These are phyloP conservation scores for Helicoverpa armigera DNA, from an alignment of 1,140 invertebrate genomes.

Conservation along the genomic window DNA sequence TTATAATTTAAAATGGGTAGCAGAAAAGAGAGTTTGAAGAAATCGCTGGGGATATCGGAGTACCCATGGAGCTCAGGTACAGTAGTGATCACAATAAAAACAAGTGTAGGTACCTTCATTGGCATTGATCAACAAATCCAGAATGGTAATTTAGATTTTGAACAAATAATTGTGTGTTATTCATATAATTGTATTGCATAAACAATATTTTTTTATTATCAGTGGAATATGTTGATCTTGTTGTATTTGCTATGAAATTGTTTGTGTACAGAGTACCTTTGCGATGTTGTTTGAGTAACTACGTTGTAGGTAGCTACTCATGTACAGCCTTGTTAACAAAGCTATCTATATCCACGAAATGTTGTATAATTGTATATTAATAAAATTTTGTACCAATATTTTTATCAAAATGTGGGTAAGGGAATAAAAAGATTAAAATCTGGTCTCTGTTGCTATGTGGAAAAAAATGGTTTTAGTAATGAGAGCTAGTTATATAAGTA, in stretches of 20 bases:
- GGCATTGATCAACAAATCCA: too few species aligned
- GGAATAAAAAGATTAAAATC: too few species aligned
- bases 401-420: too few species aligned
- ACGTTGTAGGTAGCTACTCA: neutral
- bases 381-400: too few species aligned
- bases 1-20: conserved; percentile 23
- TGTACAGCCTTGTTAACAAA: neutral
- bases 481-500: too few species aligned
- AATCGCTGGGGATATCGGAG: conserved; percentile 68
- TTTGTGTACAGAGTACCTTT: neutral
- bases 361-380: too few species aligned
- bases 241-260: neutral
- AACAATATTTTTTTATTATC: neutral
- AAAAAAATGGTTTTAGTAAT: too few species aligned
- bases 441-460: too few species aligned
- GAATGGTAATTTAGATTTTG: too few species aligned
- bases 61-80: conserved; percentile 79
- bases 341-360: neutral
- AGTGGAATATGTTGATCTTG: neutral
- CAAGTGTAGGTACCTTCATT: neutral
- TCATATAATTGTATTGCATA: too few species aligned
- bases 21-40: conserved; percentile 70
- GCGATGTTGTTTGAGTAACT: neutral
- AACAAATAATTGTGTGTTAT: too few species aligned
- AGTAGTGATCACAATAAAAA: conserved; percentile 21